Evolutionary conservation across 2,888 invertebrate genomes (phyloP).

Genomic region (Cistogaster globosa): DNA sequence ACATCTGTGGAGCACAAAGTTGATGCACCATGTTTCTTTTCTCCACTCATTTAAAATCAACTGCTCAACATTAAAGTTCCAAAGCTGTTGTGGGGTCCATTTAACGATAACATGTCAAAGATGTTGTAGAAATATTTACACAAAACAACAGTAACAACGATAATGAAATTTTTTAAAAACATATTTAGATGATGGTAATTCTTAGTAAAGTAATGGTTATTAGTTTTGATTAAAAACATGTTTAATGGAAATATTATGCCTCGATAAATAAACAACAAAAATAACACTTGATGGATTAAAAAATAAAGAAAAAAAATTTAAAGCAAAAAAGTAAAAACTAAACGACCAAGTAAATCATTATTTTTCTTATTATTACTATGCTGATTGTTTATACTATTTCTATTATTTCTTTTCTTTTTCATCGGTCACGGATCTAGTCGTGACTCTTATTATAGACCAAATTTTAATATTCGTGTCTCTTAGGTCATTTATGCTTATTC

Average conservation of each 20-base stretch:
- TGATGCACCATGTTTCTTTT: too few relatives aligned
- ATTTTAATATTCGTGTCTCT: too few relatives aligned
- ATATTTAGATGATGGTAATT: constrained; percentile 54
- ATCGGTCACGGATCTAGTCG: too few relatives aligned
- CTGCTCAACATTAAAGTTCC: not conserved
- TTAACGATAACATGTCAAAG: constrained; percentile 41
- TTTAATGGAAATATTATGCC: constrained; percentile 55
- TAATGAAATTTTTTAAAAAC: constrained; percentile 11
- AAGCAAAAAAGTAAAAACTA: not conserved
- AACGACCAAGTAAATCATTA: constrained; percentile 2
- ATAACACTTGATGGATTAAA: constrained; percentile 28
- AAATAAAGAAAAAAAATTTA: too few relatives aligned
- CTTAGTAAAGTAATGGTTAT: constrained; percentile 18
- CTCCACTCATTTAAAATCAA: too few relatives aligned
- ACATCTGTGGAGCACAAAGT: too few relatives aligned
- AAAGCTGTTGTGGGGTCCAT: constrained; percentile 53
- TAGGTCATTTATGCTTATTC: too few relatives aligned
- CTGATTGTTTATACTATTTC: too few relatives aligned
- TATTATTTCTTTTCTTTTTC: too few relatives aligned
- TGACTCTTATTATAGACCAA: too few relatives aligned
- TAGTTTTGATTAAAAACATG: constrained; percentile 63
- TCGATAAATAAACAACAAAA: constrained; percentile 22
- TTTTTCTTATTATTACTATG: too few relatives aligned
- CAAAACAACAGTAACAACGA: not conserved
- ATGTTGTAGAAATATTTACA: constrained; percentile 28